These are phyloP conservation scores for Nansenia antarctica DNA, from an alignment of 2,113 vertebrate species.

Conservation along the genomic window DNA sequence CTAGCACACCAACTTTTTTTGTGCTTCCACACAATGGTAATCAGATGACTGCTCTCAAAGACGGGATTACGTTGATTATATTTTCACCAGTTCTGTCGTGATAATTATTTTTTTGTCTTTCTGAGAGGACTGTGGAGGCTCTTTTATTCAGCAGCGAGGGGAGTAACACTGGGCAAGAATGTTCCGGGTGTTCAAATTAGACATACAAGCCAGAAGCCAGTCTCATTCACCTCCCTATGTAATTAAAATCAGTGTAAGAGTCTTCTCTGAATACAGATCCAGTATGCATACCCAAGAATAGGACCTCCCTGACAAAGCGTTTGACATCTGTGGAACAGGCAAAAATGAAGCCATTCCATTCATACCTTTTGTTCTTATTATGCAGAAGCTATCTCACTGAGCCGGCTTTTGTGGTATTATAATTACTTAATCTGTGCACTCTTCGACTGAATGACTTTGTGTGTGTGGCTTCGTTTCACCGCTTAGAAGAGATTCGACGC, in stretches of 20 bases:
- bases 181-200: constrained; percentile 46
- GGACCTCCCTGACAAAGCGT: constrained; percentile 59
- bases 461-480: constrained; percentile 44
- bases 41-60: constrained; percentile 21
- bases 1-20: background rate
- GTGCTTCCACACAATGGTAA: constrained; percentile 9
- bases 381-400: constrained; percentile 62
- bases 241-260: constrained; percentile 69
- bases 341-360: constrained; percentile 67
- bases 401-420: constrained; percentile 63
- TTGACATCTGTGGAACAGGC: constrained; percentile 64
- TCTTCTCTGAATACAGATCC: constrained; percentile 60
- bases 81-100: constrained; percentile 20
- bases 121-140: background rate
- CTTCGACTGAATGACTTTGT: constrained; percentile 58
- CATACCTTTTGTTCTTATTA: constrained; percentile 65
- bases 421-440: constrained; percentile 71
- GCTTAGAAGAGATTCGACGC: constrained; percentile 46
- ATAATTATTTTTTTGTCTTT: constrained; percentile 26
- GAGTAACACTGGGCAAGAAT: no score
- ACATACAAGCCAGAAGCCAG: constrained; percentile 41
- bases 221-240: constrained; percentile 57
- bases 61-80: constrained; percentile 13
- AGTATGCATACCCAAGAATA: constrained; percentile 53
- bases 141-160: constrained; percentile 27